A percentile compares a stretch with the other conserved stretches of the same genome.
Conservation (phyloP, 1,140 invertebrate species). For the Archivesica marissinica region DNA sequence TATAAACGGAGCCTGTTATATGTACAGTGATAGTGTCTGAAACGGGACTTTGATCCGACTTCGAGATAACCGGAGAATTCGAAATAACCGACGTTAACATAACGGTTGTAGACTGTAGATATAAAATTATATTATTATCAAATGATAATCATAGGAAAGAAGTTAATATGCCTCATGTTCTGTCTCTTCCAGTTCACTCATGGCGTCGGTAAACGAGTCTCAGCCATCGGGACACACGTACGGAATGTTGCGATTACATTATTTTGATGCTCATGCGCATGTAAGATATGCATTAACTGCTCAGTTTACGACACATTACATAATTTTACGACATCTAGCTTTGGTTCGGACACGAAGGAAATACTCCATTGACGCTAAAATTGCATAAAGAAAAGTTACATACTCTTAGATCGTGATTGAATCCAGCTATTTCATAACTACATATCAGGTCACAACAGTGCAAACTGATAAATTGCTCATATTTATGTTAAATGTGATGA, state of each 20-base stretch:
- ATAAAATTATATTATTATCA: no score
- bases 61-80: no score
- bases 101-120: no score
- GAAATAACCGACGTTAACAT: no score
- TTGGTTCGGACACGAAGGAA: background rate
- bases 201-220: constrained; percentile 1
- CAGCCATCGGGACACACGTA: background rate
- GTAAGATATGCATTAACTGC: background rate
- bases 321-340: background rate
- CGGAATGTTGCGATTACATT: constrained; percentile 6
- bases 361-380: background rate
- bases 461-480: background rate
- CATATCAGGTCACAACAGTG: constrained; percentile 7
- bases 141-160: no score
- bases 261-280: background rate
- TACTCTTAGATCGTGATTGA: background rate
- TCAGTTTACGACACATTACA: constrained; percentile 29
- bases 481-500: background rate
- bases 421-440: background rate
- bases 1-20: no score
- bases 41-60: no score
- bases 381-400: background rate
- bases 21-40: no score
- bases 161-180: background rate
- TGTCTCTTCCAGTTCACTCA: background rate